phyloP scores from a whole-genome alignment of 2,113 vertebrate species.

The Agelaius phoeniceus region DNA sequence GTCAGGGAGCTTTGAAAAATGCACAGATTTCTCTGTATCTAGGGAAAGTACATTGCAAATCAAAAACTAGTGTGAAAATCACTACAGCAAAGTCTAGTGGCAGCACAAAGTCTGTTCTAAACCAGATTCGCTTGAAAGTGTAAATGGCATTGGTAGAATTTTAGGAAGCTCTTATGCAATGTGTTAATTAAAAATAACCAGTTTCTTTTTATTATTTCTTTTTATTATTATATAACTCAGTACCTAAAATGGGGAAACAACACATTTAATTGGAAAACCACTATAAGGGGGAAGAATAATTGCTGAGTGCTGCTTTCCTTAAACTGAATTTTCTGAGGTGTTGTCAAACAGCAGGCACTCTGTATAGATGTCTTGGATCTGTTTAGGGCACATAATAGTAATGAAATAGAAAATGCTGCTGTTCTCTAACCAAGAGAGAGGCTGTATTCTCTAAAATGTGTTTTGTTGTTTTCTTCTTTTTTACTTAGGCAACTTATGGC shows the following conservation, averaged over 20 bases:
- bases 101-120: neutral
- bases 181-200: neutral
- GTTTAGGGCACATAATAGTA: neutral
- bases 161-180: neutral
- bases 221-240: neutral
- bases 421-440: neutral
- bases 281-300: neutral
- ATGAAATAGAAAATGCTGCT: neutral
- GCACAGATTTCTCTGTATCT: neutral
- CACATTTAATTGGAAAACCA: neutral
- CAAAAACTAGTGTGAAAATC: neutral
- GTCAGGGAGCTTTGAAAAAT: neutral
- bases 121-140: neutral
- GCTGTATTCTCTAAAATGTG: neutral
- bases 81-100: neutral
- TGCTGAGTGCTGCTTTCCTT: neutral
- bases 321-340: neutral
- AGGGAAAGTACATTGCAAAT: neutral
- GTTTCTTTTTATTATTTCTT: no score
- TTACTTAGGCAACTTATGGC: slow-evolving; percentile 89
- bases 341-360: neutral
- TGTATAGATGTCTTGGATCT: neutral
- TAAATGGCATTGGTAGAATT: neutral
- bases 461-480: neutral
- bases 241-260: neutral